These are phyloP conservation scores for Seriola dumerili DNA, from an alignment of 2,113 vertebrate genomes.

Conservation along the genomic window DNA sequence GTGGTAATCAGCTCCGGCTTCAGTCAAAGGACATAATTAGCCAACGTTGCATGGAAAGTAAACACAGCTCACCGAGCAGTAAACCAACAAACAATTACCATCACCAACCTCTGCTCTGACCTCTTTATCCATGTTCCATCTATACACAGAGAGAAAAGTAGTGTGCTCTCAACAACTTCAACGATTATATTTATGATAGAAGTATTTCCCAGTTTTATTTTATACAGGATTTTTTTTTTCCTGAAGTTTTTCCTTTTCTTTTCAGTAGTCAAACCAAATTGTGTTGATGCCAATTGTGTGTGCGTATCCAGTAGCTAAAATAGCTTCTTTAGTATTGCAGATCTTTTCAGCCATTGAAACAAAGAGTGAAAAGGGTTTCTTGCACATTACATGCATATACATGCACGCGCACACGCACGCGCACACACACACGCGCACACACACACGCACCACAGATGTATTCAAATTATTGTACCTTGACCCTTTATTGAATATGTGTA, in stretches of 20 bases:
- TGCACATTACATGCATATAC: slow-evolving; percentile 35
- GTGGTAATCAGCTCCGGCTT: slow-evolving; percentile 92
- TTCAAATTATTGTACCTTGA: slow-evolving; percentile 66
- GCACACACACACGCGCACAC: slow-evolving; percentile 16
- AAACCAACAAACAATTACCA: slow-evolving; percentile 72
- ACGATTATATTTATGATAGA: slow-evolving; percentile 1
- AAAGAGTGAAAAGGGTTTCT: slow-evolving; percentile 56
- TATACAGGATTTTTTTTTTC: background rate
- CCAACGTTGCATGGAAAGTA: slow-evolving; percentile 89
- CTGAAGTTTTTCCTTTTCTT: background rate
- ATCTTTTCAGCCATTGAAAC: slow-evolving; percentile 58
- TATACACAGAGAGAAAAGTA: slow-evolving; percentile 13
- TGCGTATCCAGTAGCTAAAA: slow-evolving; percentile 18
- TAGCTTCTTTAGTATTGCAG: slow-evolving; percentile 22
- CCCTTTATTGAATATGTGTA: slow-evolving; percentile 61
- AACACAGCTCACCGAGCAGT: slow-evolving; percentile 70
- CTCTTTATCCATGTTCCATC: slow-evolving; percentile 39
- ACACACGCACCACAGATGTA: slow-evolving; percentile 41
- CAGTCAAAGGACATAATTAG: slow-evolving; percentile 94
- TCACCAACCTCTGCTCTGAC: slow-evolving; percentile 35
- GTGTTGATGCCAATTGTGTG: slow-evolving; percentile 16
- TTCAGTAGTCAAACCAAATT: slow-evolving; percentile 23
- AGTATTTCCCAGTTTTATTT: background rate
- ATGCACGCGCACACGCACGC: slow-evolving; percentile 2
- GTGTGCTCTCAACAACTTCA: background rate